These are phyloP conservation scores for Hirtodrosophila trivittata DNA, from an alignment of 2,888 invertebrate genomes.

Conservation along the genomic window DNA sequence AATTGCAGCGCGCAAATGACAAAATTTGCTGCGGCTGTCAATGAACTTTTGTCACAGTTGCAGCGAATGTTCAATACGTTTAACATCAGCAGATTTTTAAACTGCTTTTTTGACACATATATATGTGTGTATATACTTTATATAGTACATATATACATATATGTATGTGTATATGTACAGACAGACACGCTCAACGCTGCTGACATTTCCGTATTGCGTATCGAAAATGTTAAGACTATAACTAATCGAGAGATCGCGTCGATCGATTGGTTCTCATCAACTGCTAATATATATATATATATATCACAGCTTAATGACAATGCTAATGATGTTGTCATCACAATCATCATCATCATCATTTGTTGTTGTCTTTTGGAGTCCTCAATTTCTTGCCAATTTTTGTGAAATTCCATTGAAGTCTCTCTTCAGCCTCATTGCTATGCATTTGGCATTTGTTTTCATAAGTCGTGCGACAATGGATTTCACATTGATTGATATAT, in stretches of 20 bases:
- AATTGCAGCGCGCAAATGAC: too few species aligned
- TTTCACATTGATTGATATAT: constrained; percentile 42
- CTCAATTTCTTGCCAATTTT: constrained; percentile 48
- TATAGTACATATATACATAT: too few species aligned
- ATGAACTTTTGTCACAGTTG: too few species aligned
- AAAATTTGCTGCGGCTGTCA: too few species aligned
- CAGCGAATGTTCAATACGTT: too few species aligned
- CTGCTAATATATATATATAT: too few species aligned
- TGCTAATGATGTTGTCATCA: constrained; percentile 32
- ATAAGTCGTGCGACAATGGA: constrained; percentile 59
- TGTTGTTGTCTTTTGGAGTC: too few species aligned
- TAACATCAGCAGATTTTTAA: constrained; percentile 62
- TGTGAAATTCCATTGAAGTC: constrained; percentile 62
- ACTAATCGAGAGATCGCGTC: constrained; percentile 30
- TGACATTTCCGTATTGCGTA: constrained; percentile 55
- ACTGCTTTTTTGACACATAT: too few species aligned
- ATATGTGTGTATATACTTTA: constrained; percentile 1
- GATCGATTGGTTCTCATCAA: constrained; percentile 1
- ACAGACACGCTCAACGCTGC: constrained; percentile 19
- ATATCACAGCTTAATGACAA: too few species aligned
- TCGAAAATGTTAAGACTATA: constrained; percentile 16
- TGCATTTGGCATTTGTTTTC: constrained; percentile 57
- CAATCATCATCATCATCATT: constrained; percentile 19
- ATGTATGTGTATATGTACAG: constrained; percentile 33
- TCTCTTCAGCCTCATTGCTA: constrained; percentile 48